Conservation (phyloP, 2,113 vertebrate species). For the Eleginops maclovinus region DNA sequence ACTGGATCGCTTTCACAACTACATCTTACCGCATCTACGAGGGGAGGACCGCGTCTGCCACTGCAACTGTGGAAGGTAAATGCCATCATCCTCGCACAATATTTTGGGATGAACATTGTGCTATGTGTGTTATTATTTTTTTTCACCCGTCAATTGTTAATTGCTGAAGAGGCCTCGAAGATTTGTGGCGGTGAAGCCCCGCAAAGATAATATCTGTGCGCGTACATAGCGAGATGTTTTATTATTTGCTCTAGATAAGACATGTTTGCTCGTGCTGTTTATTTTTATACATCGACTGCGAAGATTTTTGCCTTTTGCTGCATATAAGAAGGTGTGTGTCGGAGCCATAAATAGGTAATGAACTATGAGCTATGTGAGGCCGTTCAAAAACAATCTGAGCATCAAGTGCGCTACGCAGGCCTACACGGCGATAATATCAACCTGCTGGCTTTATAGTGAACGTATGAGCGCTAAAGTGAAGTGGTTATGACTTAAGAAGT, state of each 20-base stretch:
- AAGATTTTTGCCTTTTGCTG: constrained; percentile 68
- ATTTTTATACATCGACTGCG: constrained; percentile 27
- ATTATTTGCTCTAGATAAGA: constrained; percentile 13
- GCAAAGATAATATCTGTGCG: constrained; percentile 36
- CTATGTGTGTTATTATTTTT: constrained; percentile 22
- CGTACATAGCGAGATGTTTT: constrained; percentile 26
- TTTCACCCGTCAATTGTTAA: constrained; percentile 60
- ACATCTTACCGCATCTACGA: constrained; percentile 98
- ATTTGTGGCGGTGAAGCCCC: constrained; percentile 65
- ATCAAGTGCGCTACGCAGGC: constrained; percentile 69
- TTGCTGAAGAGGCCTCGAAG: constrained; percentile 75
- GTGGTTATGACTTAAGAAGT: constrained; percentile 43
- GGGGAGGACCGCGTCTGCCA: constrained; percentile 99
- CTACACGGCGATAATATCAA: constrained; percentile 18
- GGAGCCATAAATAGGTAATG: constrained; percentile 77
- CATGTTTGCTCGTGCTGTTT: constrained; percentile 20
- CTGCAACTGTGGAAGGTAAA: constrained; percentile 99
- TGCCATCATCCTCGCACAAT: constrained; percentile 56
- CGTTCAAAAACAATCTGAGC: constrained; percentile 72
- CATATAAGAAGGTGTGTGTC: constrained; percentile 78
- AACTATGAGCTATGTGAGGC: constrained; percentile 61
- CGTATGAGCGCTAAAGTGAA: constrained; percentile 31
- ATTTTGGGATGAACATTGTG: constrained; percentile 45
- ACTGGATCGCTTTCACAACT: constrained; percentile 99
- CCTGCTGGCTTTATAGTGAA: constrained; percentile 44